A percentile compares a stretch with the other conserved stretches of the same genome.
Conservation (phyloP, 2,888 invertebrate species). For the Melanophora roralis region DNA sequence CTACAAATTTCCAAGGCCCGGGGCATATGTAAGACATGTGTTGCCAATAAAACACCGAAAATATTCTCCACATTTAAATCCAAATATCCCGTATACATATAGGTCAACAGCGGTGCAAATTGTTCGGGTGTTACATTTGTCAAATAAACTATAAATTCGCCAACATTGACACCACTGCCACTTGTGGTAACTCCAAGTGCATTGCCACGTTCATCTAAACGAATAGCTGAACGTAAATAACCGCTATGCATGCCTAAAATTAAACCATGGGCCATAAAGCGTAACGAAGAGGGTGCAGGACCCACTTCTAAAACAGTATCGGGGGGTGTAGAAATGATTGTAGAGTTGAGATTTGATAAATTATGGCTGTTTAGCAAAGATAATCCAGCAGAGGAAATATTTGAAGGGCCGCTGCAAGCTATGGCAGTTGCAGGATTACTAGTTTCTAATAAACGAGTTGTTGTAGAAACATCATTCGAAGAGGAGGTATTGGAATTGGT, state of each 20-base stretch:
- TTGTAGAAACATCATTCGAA: not conserved
- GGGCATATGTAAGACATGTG: constrained; percentile 86
- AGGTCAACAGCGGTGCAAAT: constrained; percentile 83
- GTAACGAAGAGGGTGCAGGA: constrained; percentile 79
- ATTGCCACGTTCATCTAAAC: constrained; percentile 71
- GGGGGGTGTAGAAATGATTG: constrained; percentile 77
- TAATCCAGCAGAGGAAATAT: constrained; percentile 15
- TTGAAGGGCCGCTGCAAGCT: not conserved
- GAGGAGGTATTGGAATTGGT: constrained; percentile 10
- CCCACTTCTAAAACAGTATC: constrained; percentile 83
- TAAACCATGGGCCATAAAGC: constrained; percentile 83
- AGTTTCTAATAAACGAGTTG: constrained; percentile 23
- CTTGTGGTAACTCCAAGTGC: not conserved
- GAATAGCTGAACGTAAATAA: constrained; percentile 83
- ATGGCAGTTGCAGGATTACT: not conserved
- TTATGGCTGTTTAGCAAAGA: constrained; percentile 28
- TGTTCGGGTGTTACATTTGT: constrained; percentile 80
- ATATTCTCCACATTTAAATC: constrained; percentile 84
- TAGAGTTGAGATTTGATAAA: constrained; percentile 36
- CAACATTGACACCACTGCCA: not conserved
- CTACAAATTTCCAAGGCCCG: constrained; percentile 83
- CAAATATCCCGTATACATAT: constrained; percentile 86
- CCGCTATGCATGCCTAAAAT: constrained; percentile 84
- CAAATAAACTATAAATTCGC: constrained; percentile 76
- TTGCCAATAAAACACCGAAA: constrained; percentile 84